Evolutionary conservation across 2,888 invertebrate genomes (phyloP).

Genomic region (Nomada ruficornis): DNA sequence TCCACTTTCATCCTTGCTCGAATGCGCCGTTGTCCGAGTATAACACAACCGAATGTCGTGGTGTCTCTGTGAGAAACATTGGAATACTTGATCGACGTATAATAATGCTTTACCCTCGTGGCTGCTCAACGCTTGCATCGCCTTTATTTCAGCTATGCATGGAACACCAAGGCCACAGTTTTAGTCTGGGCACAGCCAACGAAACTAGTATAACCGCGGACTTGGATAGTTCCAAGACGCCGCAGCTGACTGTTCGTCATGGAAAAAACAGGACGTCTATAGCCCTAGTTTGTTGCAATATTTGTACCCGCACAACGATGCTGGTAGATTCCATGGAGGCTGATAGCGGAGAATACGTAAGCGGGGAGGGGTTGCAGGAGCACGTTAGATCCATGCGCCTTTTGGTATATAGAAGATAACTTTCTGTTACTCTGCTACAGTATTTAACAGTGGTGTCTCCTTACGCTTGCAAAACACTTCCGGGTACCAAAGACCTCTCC

Average conservation of each 20-base stretch:
- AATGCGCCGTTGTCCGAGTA: slow-evolving; percentile 64
- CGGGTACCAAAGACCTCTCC: slow-evolving; percentile 84
- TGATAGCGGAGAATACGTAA: not conserved
- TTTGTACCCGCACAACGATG: slow-evolving; percentile 76
- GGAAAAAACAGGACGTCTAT: slow-evolving; percentile 82
- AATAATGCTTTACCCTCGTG: not conserved
- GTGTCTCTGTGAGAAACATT: slow-evolving; percentile 70
- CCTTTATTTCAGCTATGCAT: slow-evolving; percentile 71
- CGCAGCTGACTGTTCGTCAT: slow-evolving; percentile 55
- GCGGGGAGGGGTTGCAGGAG: slow-evolving; percentile 1
- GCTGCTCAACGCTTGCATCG: not conserved
- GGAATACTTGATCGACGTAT: not conserved
- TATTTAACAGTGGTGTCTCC: slow-evolving; percentile 43
- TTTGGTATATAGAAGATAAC: not conserved
- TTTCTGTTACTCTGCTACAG: slow-evolving; percentile 54
- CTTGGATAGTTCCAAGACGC: not conserved
- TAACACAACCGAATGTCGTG: slow-evolving; percentile 50
- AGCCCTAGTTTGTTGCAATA: slow-evolving; percentile 82
- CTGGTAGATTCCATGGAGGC: slow-evolving; percentile 39
- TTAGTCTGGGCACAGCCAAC: slow-evolving; percentile 67
- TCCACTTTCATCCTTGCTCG: slow-evolving; percentile 82
- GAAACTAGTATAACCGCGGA: slow-evolving; percentile 64
- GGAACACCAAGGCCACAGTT: not conserved
- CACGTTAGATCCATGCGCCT: no score
- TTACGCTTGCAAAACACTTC: slow-evolving; percentile 25